Base-by-base conservation (phyloP, 2,797 vertebrate species). In the Zonotrichia albicollis region DNA sequence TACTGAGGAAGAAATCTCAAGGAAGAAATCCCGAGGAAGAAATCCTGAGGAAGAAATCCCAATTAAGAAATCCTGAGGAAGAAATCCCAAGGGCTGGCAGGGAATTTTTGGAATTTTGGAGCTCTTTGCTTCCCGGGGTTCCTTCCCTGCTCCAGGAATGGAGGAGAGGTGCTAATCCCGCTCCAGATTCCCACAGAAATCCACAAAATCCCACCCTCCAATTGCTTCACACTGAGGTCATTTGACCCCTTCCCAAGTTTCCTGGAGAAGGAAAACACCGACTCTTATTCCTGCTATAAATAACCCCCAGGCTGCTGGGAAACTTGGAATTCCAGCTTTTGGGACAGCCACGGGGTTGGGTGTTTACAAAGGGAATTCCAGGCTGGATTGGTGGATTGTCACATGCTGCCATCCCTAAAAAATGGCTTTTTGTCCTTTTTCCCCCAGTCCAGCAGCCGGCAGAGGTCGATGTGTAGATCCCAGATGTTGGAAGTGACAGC, bases 361-460 rank as follows among this genome's bases (percentile, higher is more conserved):
- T 7, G 7, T 29, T 46, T n/a, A 5, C 3, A 15, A 2, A 13
- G 25, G 43, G 34, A 65, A 38, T 40, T 42, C 42, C 58, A 19
- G 80, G 50, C 13, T 23, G 80, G 57, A n/a, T 61, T 14, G 19
- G 17, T 7, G 38, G 46, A 38, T 55, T 16, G 9, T 5, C 80
- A 19, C 4, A 0, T 13, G 40, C 3, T 46, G 29, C 40, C 23
- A 55, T 25, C 34, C 68, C 13, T 46, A 25, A 57, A 83, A 82
- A 65, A 45, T 5, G 1, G 1, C 1, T 7, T 74, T 83, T 30
- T 0, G 0, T 11, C 12, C 13, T 0, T 20, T 53, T 46, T 10
- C 23, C 19, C 0, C 8, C 34, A 64, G 8, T 4, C 67, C n/a
- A 17, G 48, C 48, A 8, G 29, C 27, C 0, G 1, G 34, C 34